These are phyloP conservation scores for Acanthoscelides obtectus DNA, from an alignment of 2,888 invertebrate species.

Conservation along the genomic window DNA sequence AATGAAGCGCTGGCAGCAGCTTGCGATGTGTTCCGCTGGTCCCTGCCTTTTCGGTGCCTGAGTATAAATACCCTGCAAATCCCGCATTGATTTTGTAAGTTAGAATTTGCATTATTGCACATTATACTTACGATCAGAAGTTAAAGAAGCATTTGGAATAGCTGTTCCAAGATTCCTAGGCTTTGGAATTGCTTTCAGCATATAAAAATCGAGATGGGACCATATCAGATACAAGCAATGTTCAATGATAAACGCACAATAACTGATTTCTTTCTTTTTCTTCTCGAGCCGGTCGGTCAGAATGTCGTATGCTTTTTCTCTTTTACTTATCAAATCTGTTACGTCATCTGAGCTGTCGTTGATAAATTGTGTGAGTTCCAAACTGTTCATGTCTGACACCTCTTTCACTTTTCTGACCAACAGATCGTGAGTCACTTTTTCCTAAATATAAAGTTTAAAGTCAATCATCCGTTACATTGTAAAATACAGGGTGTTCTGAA, in stretches of 20 bases:
- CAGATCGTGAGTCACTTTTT: constrained; percentile 49
- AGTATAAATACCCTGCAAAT: too few species aligned
- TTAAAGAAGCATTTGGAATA: constrained; percentile 25
- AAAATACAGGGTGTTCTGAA: too few species aligned
- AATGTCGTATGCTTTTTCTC: constrained; percentile 46
- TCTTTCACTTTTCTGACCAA: constrained; percentile 49
- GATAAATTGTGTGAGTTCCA: constrained; percentile 55
- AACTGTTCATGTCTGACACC: constrained; percentile 49
- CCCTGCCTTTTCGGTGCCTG: too few species aligned
- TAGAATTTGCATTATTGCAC: too few species aligned
- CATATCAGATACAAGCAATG: constrained; percentile 70
- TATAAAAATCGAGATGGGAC: constrained; percentile 70
- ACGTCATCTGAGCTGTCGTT: constrained; percentile 38
- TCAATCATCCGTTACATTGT: too few species aligned
- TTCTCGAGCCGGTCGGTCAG: constrained; percentile 52
- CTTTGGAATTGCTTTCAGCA: constrained; percentile 57
- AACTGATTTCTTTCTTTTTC: constrained; percentile 57
- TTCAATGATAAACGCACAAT: constrained; percentile 64
- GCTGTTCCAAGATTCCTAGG: constrained; percentile 33
- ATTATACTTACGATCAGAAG: constrained; percentile 35
- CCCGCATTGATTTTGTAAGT: too few species aligned
- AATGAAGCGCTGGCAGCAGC: too few species aligned
- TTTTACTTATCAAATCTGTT: constrained; percentile 35
- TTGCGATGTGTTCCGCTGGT: too few species aligned
- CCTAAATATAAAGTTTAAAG: constrained; percentile 23